A percentile compares a stretch with the other conserved stretches of the same genome.
These are phyloP conservation scores for Diprion similis DNA, from an alignment of 1,140 invertebrate species.

Conservation along the genomic window DNA sequence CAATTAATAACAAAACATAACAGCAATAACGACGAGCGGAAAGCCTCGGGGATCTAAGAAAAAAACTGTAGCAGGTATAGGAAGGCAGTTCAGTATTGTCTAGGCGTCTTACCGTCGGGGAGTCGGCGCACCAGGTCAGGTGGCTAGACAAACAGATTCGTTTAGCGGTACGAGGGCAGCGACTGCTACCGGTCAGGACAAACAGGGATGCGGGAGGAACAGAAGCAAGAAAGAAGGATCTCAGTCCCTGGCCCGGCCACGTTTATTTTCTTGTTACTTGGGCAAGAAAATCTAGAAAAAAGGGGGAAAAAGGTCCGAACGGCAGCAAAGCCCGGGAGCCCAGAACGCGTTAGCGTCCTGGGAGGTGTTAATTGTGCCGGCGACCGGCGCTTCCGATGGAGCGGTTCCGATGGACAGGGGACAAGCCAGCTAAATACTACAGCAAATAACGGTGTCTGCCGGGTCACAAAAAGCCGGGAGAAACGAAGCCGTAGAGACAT, in stretches of 20 bases:
- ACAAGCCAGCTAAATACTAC: conserved; percentile 39
- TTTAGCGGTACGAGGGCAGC: conserved; percentile 26
- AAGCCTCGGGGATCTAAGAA: neutral
- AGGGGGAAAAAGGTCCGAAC: conserved; percentile 1
- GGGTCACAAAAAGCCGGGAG: neutral
- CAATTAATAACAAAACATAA: too few species aligned
- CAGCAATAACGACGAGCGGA: too few species aligned
- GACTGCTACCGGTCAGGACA: conserved; percentile 37
- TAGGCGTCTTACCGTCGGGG: conserved; percentile 14
- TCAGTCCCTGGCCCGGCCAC: neutral
- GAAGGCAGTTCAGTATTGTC: neutral
- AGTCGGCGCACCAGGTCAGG: conserved; percentile 16
- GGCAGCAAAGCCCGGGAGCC: conserved; percentile 39
- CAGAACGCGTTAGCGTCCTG: conserved; percentile 31
- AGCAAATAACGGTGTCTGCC: conserved; percentile 35
- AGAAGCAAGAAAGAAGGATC: neutral
- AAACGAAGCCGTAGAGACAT: neutral
- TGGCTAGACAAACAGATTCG: conserved; percentile 34
- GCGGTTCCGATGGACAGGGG: conserved; percentile 20
- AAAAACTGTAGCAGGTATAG: conserved; percentile 1
- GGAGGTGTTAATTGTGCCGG: conserved; percentile 45
- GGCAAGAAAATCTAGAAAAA: neutral
- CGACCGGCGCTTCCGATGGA: conserved; percentile 27
- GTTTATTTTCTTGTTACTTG: conserved; percentile 2
- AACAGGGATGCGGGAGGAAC: conserved; percentile 29